Evolutionary conservation across 2,113 vertebrate species (phyloP).

Genomic region (Platysternon megacephalum): DNA sequence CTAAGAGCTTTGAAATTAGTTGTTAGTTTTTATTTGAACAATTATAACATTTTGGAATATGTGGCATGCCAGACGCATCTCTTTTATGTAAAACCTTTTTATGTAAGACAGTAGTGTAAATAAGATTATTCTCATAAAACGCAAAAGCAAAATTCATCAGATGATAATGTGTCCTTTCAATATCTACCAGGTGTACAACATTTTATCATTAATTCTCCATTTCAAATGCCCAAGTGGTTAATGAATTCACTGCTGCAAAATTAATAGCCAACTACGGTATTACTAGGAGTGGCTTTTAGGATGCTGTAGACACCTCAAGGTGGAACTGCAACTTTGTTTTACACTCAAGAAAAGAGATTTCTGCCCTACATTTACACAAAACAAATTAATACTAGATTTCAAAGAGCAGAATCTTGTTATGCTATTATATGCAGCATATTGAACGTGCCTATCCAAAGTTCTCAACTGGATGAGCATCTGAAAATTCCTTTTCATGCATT

Average conservation of each 20-base stretch:
- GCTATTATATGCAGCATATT: neutral
- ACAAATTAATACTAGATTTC: neutral
- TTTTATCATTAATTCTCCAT: constrained; percentile 7
- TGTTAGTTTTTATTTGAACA: neutral
- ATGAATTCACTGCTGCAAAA: neutral
- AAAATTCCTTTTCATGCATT: accelerated
- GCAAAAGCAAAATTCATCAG: constrained; percentile 1
- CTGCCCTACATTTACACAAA: neutral
- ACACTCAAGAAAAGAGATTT: neutral
- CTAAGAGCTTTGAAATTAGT: constrained; percentile 20
- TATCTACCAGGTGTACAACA: neutral
- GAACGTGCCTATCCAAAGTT: neutral
- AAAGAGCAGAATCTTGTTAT: neutral
- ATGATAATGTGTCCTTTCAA: neutral
- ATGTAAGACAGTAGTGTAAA: neutral
- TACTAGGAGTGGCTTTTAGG: neutral
- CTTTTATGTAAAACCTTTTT: neutral
- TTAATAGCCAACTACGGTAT: neutral
- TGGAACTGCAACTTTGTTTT: neutral
- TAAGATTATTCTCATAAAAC: constrained; percentile 20
- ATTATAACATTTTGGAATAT: neutral
- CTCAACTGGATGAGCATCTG: neutral
- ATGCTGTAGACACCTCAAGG: neutral
- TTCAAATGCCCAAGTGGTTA: neutral
- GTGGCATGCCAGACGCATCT: neutral